Conservation (phyloP, 2,113 vertebrate species). For the Atherinomorus stipes region DNA sequence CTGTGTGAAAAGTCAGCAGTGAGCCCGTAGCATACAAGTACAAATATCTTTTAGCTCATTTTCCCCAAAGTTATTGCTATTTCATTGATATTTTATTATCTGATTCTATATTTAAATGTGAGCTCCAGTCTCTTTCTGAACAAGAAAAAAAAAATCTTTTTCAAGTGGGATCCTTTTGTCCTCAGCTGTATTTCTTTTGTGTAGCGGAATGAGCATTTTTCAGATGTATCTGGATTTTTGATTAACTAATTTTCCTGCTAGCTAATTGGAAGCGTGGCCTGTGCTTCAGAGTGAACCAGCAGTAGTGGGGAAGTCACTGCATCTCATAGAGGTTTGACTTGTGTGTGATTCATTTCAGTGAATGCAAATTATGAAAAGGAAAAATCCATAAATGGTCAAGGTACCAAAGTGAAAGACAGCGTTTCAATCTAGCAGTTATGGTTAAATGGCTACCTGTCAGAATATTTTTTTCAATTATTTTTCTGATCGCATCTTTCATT, state of each 20-base stretch:
- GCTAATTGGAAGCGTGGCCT: constrained; percentile 53
- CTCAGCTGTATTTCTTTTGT: constrained; percentile 10
- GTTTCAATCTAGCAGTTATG: constrained; percentile 28
- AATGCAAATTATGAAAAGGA: constrained; percentile 34
- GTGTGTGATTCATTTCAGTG: constrained; percentile 59
- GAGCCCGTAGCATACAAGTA: neutral
- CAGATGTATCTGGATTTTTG: constrained; percentile 46
- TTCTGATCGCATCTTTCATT: constrained; percentile 9
- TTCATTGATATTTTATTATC: constrained; percentile 23
- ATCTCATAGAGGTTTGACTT: constrained; percentile 43
- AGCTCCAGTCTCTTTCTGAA: constrained; percentile 22
- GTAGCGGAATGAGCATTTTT: constrained; percentile 58
- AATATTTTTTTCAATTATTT: neutral
- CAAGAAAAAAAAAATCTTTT: constrained; percentile 27
- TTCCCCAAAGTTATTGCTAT: constrained; percentile 1
- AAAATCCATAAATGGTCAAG: constrained; percentile 25
- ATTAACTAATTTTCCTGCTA: constrained; percentile 50
- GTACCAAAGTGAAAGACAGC: neutral
- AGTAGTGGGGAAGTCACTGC: constrained; percentile 36
- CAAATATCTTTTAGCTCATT: constrained; percentile 7
- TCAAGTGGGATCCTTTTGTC: constrained; percentile 27
- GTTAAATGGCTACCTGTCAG: constrained; percentile 13
- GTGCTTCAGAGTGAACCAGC: constrained; percentile 57
- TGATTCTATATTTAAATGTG: constrained; percentile 7
- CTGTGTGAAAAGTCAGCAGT: constrained; percentile 2